phyloP scores from a whole-genome alignment of 2,888 invertebrate species.

The Nomada ruficornis region DNA sequence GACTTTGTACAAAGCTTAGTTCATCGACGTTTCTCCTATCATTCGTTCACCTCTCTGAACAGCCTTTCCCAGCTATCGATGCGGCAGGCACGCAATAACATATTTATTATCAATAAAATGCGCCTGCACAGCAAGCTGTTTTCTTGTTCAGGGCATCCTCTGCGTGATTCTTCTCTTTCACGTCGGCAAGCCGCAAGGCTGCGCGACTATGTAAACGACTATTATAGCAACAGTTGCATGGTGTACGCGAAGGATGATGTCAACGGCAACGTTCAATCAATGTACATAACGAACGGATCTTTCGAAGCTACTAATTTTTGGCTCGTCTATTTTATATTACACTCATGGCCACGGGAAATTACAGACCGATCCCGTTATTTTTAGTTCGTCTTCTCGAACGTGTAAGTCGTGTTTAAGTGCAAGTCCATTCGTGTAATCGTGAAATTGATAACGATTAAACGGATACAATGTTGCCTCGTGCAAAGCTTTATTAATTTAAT shows the following conservation, averaged over 20 bases:
- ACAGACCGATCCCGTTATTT: conserved; percentile 17
- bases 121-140: conserved; percentile 16
- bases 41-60: neutral
- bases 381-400: neutral
- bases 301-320: conserved; percentile 44
- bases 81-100: neutral
- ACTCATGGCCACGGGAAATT: conserved; percentile 35
- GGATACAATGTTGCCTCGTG: neutral
- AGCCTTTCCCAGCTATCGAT: neutral
- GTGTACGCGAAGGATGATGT: conserved; percentile 69
- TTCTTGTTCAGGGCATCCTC: conserved; percentile 34
- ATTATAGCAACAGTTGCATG: conserved; percentile 69
- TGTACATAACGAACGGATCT: conserved; percentile 44
- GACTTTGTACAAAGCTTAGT: neutral
- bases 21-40: neutral
- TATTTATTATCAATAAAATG: conserved; percentile 56
- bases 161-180: conserved; percentile 43
- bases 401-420: neutral
- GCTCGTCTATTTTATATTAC: conserved; percentile 4
- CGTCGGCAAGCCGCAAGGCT: conserved; percentile 56
- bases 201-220: conserved; percentile 74
- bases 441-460: neutral
- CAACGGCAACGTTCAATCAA: conserved; percentile 63
- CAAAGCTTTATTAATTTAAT: neutral
- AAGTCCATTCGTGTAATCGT: neutral